A percentile compares a stretch with the other conserved stretches of the same genome.
These are phyloP conservation scores for Melanargia galathea DNA, from an alignment of 2,888 invertebrate genomes.

Conservation along the genomic window DNA sequence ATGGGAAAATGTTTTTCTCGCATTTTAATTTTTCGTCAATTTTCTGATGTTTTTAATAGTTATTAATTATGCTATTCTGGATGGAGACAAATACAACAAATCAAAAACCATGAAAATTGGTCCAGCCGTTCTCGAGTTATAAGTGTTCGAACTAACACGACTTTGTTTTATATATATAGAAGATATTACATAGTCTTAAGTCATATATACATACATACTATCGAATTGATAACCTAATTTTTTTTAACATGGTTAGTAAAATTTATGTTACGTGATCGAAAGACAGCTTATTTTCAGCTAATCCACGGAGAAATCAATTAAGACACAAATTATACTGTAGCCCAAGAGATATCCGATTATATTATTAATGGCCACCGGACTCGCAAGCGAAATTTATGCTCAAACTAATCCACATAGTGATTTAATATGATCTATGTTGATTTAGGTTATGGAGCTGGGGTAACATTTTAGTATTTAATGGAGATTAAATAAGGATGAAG, in stretches of 20 bases:
- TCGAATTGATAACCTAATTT: not conserved
- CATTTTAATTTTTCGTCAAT: too few species aligned
- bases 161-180: too few species aligned
- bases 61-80: too few species aligned
- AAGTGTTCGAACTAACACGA: too few species aligned
- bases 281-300: not conserved
- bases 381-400: conserved; percentile 34
- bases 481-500: not conserved
- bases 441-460: conserved; percentile 4
- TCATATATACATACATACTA: too few species aligned
- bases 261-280: not conserved
- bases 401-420: conserved; percentile 33
- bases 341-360: conserved; percentile 31
- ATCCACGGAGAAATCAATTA: conserved; percentile 33
- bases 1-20: too few species aligned
- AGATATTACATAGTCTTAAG: too few species aligned
- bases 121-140: too few species aligned
- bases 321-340: conserved; percentile 30
- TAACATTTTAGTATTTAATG: conserved; percentile 15
- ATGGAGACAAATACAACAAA: too few species aligned
- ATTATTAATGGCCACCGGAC: conserved; percentile 34
- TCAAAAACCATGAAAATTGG: too few species aligned
- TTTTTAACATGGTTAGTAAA: not conserved
- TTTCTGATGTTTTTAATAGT: too few species aligned
- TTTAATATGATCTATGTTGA: conserved; percentile 24